phyloP scores from a whole-genome alignment of 2,888 invertebrate genomes.

The Strigamia crassipes region DNA sequence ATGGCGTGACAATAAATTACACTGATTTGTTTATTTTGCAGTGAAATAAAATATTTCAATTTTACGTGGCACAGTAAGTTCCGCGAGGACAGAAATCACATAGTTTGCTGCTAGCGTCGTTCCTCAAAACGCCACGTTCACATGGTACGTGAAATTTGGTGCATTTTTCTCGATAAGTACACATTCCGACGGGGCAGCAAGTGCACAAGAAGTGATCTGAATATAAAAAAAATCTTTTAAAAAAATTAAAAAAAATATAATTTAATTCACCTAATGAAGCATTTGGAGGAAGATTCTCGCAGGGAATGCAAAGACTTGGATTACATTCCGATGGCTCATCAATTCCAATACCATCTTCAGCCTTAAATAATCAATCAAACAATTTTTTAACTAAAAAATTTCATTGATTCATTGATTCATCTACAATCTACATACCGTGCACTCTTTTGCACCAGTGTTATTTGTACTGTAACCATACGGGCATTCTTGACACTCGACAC shows the following conservation, averaged over 20 bases:
- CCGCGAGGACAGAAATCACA: background rate
- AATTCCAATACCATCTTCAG: background rate
- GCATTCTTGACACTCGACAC: background rate
- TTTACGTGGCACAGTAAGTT: background rate
- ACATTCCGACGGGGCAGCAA: background rate
- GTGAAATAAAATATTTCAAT: background rate
- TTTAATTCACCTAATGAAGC: background rate
- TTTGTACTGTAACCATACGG: constrained; percentile 1
- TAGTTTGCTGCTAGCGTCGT: background rate
- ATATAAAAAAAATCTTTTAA: background rate
- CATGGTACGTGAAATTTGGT: background rate
- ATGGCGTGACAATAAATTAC: background rate
- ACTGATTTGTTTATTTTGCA: background rate
- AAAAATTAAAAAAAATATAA: background rate
- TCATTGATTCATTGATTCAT: background rate
- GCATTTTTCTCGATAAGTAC: background rate
- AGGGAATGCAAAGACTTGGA: background rate
- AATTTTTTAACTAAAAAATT: background rate
- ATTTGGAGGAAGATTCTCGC: background rate
- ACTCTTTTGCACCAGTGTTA: background rate
- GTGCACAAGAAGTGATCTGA: background rate
- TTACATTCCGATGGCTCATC: background rate
- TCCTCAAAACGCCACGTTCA: background rate
- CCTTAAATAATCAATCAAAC: background rate
- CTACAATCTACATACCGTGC: background rate